Evolutionary conservation across 2,797 vertebrate genomes (phyloP), one percentile per base, ranked within the genome.

Genomic region (Psittacula derbiana): DNA sequence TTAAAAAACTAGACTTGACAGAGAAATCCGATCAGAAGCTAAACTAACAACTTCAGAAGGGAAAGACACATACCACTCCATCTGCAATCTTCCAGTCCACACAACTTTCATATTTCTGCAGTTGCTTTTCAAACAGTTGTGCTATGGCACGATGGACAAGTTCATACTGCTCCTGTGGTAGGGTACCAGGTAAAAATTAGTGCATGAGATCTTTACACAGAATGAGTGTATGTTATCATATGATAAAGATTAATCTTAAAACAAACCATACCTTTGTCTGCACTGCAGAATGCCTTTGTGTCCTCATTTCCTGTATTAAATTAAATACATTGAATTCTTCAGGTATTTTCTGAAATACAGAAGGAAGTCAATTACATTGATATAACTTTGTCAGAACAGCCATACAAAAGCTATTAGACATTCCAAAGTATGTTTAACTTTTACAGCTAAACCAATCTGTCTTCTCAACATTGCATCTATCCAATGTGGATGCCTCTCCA

Each of bases 271-370:
- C 99, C 99, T 99, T 99, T 36, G 99, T 99, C 97, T 99, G 99
- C 65, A 99, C 99, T 71, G 99, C 99, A 46, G 99, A 99, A 98
- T 99, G 99, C 60, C 99, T 98, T 84, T 99, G 99, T 7, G 99
- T 99, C 97, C 99, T 99, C 99, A 99, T 99, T 98, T 99, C 99
- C 97, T 99, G 99, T 97, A 99, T 99, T 98, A 99, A 98, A 96
- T 98, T 98, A 96, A 99, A 99, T 69, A 99, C 98, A 80, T 99
- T 99, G 98, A 99, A 99, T 94, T 99, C 99, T 96, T 99, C 99
- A 82, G 99, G 99, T 98, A 99, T 99, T 98, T 98, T 99, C 99
- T 99, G 93, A 90, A 98, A 98, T 52, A 95, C 0, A 97, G 62
- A 92, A 72, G 11, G 8, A 86, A 72, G 24, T 62, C 6, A 38